These are phyloP conservation scores for Eledona agricola DNA, from an alignment of 2,888 invertebrate species.

Conservation along the genomic window DNA sequence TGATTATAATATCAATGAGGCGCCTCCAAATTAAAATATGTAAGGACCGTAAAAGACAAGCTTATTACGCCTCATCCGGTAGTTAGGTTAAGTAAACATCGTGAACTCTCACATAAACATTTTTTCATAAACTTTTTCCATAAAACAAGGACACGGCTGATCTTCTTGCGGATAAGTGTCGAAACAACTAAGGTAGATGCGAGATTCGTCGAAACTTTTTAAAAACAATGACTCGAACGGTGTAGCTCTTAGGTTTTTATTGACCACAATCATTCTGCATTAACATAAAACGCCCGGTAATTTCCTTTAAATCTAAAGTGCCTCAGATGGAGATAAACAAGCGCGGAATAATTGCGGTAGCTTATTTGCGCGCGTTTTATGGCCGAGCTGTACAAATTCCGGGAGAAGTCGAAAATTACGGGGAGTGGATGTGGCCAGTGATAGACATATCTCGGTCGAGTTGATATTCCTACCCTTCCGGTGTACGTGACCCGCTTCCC, in stretches of 20 bases:
- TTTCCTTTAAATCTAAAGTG: conserved; percentile 7
- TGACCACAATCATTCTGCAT: neutral
- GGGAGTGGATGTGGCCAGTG: conserved; percentile 38
- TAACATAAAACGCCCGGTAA: conserved; percentile 3
- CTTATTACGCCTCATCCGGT: conserved; percentile 23
- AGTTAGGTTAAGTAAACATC: too few species aligned
- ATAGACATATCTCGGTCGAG: conserved; percentile 52
- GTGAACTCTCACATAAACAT: conserved; percentile 13
- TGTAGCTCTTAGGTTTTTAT: conserved; percentile 2
- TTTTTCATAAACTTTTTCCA: too few species aligned
- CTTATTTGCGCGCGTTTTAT: too few species aligned
- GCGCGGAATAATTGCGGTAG: neutral
- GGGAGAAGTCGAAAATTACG: too few species aligned
- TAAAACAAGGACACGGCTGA: too few species aligned
- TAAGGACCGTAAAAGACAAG: conserved; percentile 25
- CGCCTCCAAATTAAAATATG: conserved; percentile 25
- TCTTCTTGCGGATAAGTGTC: conserved; percentile 3
- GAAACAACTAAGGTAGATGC: neutral
- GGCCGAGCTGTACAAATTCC: too few species aligned
- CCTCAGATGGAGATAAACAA: neutral
- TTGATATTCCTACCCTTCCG: conserved; percentile 54
- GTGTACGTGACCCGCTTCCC: conserved; percentile 54
- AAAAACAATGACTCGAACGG: conserved; percentile 8
- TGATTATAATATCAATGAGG: conserved; percentile 36
- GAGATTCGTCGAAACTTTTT: conserved; percentile 9